Base-by-base conservation (phyloP, 1,140 invertebrate species). In the Leptestheria dahalacensis region DNA sequence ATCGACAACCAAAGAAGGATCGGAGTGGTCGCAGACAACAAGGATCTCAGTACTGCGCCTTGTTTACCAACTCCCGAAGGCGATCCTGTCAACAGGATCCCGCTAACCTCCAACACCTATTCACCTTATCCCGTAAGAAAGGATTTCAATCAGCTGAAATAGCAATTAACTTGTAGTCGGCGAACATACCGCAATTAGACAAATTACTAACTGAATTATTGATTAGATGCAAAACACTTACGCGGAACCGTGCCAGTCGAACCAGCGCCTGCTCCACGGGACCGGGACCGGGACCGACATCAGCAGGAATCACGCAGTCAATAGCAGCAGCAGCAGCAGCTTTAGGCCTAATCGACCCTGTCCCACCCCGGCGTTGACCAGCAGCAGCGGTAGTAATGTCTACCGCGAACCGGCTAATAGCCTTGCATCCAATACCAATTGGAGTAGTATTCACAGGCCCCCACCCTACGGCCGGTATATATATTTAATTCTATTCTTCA, bases 31-130 rank as follows among this genome's bases (percentile, higher is more conserved):
- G 49, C 29, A 12, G 58, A 60, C 21, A 60, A 33, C 58, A 60
- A 60, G 33, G 58, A 60, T 41, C 48, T 60, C 4, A 60, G 58
- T 41, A 60, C 48, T 12, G 48, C 58, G 2, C 51, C 48, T 26
- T 60, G 49, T 50, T 33, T 60, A 18, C 58, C 58, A 10, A 28
- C 21, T 25, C 53, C 28, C 1, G 26, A 56, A 25, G 41, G 23
- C 12, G 53, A 56, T 29, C 26, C 33, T 41, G 33, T 41, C 33
- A 41, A 41, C 33, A 41, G 33, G 33, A 41, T 41, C 33, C 33
- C 33, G 33, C 33, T 41, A 41, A 41, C 33, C 33, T 41, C 33
- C 33, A 41, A 41, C 15, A 15, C 33, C 33, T 41, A 41, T 41
- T n/a, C n/a, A n/a, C n/a, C n/a, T n/a, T n/a, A n/a, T n/a, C n/a